phyloP scores from a whole-genome alignment of 2,888 invertebrate genomes.

The Drosophila quinaria region DNA sequence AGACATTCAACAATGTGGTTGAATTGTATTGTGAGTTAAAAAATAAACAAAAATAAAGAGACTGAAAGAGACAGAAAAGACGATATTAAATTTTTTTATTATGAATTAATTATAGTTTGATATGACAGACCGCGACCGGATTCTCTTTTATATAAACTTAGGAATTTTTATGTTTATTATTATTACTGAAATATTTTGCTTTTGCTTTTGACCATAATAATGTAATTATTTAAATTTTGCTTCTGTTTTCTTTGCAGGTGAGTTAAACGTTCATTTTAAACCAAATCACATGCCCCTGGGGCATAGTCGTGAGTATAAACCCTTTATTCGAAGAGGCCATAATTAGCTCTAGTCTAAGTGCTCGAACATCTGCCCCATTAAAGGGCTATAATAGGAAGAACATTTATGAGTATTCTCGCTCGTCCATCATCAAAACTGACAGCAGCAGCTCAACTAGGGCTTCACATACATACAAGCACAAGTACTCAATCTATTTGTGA shows the following conservation, averaged over 20 bases:
- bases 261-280: conserved; percentile 65
- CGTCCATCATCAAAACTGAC: conserved; percentile 33
- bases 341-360: conserved; percentile 54
- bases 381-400: conserved; percentile 35
- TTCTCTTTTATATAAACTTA: conserved; percentile 35
- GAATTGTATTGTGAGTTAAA: conserved; percentile 12
- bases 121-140: conserved; percentile 29
- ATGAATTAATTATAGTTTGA: conserved; percentile 47
- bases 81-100: conserved; percentile 9
- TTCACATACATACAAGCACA: conserved; percentile 10
- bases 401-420: conserved; percentile 25
- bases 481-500: conserved; percentile 14
- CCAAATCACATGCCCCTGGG: conserved; percentile 55
- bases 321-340: conserved; percentile 30
- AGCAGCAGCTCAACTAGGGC: conserved; percentile 31
- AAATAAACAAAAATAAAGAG: conserved; percentile 30
- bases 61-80: conserved; percentile 8
- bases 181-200: conserved; percentile 24
- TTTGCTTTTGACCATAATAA: conserved; percentile 46
- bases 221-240: conserved; percentile 64
- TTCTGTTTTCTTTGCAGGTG: conserved; percentile 73
- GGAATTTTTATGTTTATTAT: conserved; percentile 32
- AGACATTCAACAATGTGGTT: conserved; percentile 41
- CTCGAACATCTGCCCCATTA: conserved; percentile 44
- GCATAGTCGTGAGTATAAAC: conserved; percentile 68